Percentiles rank a stretch among this genome's conserved stretches.
phyloP scores from a whole-genome alignment of 1,140 invertebrate genomes.

The Chironomus striatipennis region DNA sequence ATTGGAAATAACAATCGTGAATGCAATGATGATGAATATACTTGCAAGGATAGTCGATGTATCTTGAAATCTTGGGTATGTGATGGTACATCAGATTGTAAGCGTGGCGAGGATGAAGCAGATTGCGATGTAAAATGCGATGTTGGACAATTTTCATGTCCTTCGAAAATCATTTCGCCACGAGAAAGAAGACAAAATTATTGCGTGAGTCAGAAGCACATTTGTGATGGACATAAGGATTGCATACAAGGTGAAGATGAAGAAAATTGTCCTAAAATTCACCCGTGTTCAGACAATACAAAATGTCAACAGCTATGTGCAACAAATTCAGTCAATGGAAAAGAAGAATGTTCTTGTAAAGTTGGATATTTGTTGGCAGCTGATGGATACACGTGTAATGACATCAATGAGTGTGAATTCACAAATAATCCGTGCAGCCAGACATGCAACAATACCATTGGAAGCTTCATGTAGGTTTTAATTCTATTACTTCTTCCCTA shows the following conservation, averaged over 20 bases:
- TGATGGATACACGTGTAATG: conserved; percentile 50
- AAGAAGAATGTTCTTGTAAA: conserved; percentile 64
- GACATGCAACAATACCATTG: conserved; percentile 68
- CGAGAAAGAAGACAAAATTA: conserved; percentile 35
- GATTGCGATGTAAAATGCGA: conserved; percentile 63
- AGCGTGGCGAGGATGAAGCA: conserved; percentile 71
- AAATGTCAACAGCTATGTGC: conserved; percentile 67
- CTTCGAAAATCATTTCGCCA: conserved; percentile 45
- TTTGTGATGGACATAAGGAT: conserved; percentile 67
- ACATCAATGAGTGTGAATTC: conserved; percentile 74
- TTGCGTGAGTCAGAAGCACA: conserved; percentile 62
- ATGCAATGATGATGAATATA: conserved; percentile 59
- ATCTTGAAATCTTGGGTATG: conserved; percentile 75
- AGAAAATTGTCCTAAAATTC: conserved; percentile 61
- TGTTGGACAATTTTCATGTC: conserved; percentile 60
- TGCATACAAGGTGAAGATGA: conserved; percentile 70
- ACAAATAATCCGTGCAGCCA: conserved; percentile 77
- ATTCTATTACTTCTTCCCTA: too few species aligned
- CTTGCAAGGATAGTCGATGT: conserved; percentile 57
- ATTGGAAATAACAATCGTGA: conserved; percentile 47
- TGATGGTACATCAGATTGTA: conserved; percentile 76
- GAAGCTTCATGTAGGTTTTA: conserved; percentile 50
- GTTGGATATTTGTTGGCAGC: conserved; percentile 59
- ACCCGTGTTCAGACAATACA: conserved; percentile 51
- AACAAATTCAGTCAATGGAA: conserved; percentile 47